phyloP scores from a whole-genome alignment of 2,797 vertebrate species.

The Sebastes itinus region DNA sequence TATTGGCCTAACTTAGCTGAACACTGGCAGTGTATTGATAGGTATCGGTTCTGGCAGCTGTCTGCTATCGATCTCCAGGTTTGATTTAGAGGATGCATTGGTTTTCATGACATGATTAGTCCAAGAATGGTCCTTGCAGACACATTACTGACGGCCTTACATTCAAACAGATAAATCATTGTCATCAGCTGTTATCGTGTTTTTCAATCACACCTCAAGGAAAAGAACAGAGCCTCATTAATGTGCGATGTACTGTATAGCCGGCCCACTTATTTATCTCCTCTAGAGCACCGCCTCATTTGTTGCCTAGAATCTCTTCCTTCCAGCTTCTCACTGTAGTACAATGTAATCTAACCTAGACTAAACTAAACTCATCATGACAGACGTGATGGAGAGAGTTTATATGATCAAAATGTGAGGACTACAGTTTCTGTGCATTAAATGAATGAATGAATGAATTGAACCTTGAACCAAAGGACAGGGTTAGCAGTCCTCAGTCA shows the following conservation, averaged over 20 bases:
- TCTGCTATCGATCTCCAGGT: constrained; percentile 15
- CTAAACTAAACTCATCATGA: neutral
- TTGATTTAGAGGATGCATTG: constrained; percentile 25
- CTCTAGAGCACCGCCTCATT: neutral
- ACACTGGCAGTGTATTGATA: neutral
- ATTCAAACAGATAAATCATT: constrained; percentile 5
- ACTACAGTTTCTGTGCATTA: neutral
- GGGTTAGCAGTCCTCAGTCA: neutral
- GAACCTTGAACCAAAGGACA: neutral
- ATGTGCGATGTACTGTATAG: constrained; percentile 9
- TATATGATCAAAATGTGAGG: neutral
- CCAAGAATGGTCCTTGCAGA: constrained; percentile 1
- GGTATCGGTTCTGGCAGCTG: neutral
- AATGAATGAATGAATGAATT: neutral
- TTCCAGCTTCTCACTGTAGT: neutral
- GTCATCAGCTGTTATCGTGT: neutral
- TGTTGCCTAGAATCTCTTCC: neutral
- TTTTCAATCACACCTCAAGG: constrained; percentile 7
- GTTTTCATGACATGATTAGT: neutral
- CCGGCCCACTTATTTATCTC: constrained; percentile 21
- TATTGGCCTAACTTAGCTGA: neutral
- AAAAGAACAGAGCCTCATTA: constrained; percentile 10
- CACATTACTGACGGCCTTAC: constrained; percentile 4
- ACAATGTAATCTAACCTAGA: neutral
- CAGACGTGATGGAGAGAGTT: neutral